Evolutionary conservation across 2,888 invertebrate species (phyloP).

Genomic region (Orchesella flavescens): DNA sequence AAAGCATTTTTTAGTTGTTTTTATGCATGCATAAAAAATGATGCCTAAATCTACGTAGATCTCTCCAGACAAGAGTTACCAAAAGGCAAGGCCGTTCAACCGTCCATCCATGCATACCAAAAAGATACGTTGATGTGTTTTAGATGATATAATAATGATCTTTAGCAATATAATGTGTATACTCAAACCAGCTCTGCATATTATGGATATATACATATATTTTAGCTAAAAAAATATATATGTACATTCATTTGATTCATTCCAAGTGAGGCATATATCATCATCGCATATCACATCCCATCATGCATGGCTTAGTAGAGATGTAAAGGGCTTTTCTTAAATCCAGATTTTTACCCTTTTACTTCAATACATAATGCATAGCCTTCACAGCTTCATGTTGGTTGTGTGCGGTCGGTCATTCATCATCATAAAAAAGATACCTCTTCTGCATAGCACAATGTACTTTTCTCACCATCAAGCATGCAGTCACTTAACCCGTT

Average conservation of each 20-base stretch:
- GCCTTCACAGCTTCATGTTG: too few relatives aligned
- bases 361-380: too few relatives aligned
- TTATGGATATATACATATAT: not conserved
- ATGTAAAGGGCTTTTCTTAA: not conserved
- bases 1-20: too few relatives aligned
- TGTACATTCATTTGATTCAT: not conserved
- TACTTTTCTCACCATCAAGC: too few relatives aligned
- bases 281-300: too few relatives aligned
- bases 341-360: not conserved
- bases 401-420: not conserved
- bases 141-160: not conserved
- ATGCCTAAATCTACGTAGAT: too few relatives aligned
- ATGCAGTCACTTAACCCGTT: constrained; percentile 37
- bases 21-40: too few relatives aligned
- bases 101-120: constrained; percentile 47
- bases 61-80: constrained; percentile 24
- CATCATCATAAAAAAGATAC: constrained; percentile 22
- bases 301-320: too few relatives aligned
- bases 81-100: constrained; percentile 57
- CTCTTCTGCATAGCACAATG: not conserved
- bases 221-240: not conserved
- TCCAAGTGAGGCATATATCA: not conserved
- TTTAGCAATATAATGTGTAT: too few relatives aligned
- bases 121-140: not conserved
- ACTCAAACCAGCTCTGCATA: not conserved